Base-by-base conservation (phyloP, 2,797 vertebrate species). In the Neosalanx taihuensis region DNA sequence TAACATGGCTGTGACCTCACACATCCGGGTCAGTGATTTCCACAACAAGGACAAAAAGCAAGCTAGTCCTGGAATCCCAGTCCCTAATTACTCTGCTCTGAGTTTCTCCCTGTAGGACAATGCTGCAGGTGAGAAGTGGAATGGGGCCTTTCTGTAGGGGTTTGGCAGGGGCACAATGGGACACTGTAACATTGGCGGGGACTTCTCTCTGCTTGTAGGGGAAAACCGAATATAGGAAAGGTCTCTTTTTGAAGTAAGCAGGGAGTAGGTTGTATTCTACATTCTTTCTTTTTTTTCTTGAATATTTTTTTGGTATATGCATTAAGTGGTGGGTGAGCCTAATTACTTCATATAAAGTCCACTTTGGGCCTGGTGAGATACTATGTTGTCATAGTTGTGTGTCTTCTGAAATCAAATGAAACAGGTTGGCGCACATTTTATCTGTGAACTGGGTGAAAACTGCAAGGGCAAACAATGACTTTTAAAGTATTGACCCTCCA, bases 61-160 rank as follows among this genome's bases (percentile, higher is more conserved):
- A 88, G 85, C 84, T 74, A 79, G 85, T 84, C 86, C 78, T 75
- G 84, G 87, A 90, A 89, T 91, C 75, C 78, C 78, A 41, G 85
- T 81, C 84, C 82, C 89, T 89, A 92, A 89, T 92, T 90, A 91
- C 80, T 70, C 73, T 15, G 67, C 76, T 71, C 73, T 64, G 83
- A 85, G 83, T 81, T 46, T 13, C 77, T 70, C 63, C 67, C 49
- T 33, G 73, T 76, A 66, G 2, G 73, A 89, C 87, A 90, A 86
- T 86, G 82, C 81, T 82, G 88, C 88, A 91, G 91, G 90, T 92
- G 90, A 91, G 89, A 90, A 89, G 89, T 85, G 88, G 84, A 81
- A 87, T 33, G 15, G 70, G 79, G 70, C 73, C 79, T 71, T 46
- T 46, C 83, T 79, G 76, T 87, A 77, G 73, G 61, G 74, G 80